Base-by-base conservation (phyloP, 2,113 vertebrate species). In the Paralichthys olivaceus region DNA sequence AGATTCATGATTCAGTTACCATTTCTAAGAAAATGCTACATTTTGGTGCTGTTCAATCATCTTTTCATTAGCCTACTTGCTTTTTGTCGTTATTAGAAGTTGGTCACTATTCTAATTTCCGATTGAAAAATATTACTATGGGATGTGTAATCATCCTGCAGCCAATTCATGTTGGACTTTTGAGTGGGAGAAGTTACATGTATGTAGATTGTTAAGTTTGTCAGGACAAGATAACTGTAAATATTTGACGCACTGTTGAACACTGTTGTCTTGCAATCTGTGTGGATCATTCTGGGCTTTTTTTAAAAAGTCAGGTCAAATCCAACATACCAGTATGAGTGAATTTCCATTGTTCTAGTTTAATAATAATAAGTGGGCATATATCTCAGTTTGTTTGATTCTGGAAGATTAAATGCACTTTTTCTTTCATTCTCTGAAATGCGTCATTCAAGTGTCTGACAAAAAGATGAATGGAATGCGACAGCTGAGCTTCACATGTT, bases 391-490 rank as follows among this genome's bases (percentile, higher is more conserved):
- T 19, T 19, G 22, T 5, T 7, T 47, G 62, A 17, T 23, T 9
- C n/a, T 17, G 22, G 14, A 23, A 43, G 58, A 61, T 69, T 65
- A 66, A 40, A 70, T 53, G 37, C 15, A 43, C 0, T 29, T 47
- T 59, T 69, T 59, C 57, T 20, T 65, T 28, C 20, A 26, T 25
- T 34, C 26, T 79, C 60, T 34, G 32, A 69, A 78, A 78, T 19
- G 19, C 9, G 78, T 28, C 34, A 5, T 55, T 70, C 37, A 34
- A 32, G 9, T 43, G 25, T 14, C 43, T 23, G 20, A 49, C 14
- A 49, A 49, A 79, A 56, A 40, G 28, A 77, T 14, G 32, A 58
- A 65, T 26, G 23, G 17, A 22, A 32, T 23, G 22, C 45, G 26
- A 69, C 70, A 62, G 66, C 28, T 43, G 29, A 17, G 37, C 55